These are phyloP conservation scores for Trichonephila inaurata DNA, from an alignment of 1,140 invertebrate genomes.

Conservation along the genomic window DNA sequence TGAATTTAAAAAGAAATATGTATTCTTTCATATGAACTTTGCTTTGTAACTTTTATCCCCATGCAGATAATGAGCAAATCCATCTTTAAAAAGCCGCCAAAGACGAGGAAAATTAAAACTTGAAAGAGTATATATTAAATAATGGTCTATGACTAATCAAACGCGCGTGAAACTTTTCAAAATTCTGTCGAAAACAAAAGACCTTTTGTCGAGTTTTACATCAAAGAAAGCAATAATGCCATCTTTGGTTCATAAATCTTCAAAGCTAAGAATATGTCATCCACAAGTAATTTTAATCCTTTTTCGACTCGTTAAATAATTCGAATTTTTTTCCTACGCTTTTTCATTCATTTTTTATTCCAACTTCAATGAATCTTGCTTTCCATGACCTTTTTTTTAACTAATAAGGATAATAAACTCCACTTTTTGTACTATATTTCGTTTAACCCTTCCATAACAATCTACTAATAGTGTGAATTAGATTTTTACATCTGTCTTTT, in stretches of 20 bases:
- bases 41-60: neutral
- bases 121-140: conserved; percentile 15
- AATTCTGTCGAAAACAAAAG: conserved; percentile 25
- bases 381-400: neutral
- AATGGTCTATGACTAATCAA: conserved; percentile 42
- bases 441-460: conserved; percentile 42
- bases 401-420: conserved; percentile 31
- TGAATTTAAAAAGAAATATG: neutral
- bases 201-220: conserved; percentile 16
- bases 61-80: neutral
- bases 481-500: conserved; percentile 20
- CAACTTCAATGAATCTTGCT: neutral
- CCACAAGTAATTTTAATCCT: conserved; percentile 7
- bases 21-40: neutral
- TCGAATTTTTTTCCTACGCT: neutral
- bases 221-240: conserved; percentile 12
- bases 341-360: neutral
- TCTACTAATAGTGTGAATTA: conserved; percentile 18
- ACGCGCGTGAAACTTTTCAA: conserved; percentile 40
- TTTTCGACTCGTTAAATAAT: conserved; percentile 29
- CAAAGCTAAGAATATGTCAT: conserved; percentile 20
- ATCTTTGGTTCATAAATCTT: conserved; percentile 1
- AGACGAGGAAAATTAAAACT: conserved; percentile 21
- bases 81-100: neutral
- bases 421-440: conserved; percentile 5